Evolutionary conservation across 2,888 invertebrate species (phyloP).

Genomic region (Lasioglossum vierecki): DNA sequence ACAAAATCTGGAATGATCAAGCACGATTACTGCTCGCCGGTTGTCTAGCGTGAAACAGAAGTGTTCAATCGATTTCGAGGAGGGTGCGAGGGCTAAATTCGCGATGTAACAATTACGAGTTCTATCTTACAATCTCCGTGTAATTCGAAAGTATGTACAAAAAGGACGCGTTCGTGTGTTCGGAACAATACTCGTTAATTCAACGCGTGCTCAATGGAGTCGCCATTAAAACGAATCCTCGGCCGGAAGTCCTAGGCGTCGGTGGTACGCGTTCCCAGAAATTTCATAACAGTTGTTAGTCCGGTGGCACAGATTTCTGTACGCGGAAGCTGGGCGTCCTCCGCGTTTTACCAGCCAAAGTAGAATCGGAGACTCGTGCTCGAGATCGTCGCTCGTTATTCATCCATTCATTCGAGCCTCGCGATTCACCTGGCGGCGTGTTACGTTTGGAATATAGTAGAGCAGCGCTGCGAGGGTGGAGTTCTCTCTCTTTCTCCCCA

Average conservation of each 20-base stretch:
- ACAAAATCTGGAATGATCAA: not conserved
- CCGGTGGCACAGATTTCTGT: not conserved
- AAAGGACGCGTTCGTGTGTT: not conserved
- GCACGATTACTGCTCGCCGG: not conserved
- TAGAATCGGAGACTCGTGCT: slow-evolving; percentile 9
- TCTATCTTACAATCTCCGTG: not conserved
- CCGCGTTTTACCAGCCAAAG: slow-evolving; percentile 23
- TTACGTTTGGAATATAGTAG: not conserved
- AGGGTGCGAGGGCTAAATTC: not conserved
- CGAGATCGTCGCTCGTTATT: slow-evolving; percentile 50
- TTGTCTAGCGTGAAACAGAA: not conserved
- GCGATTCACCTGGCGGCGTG: slow-evolving; percentile 36
- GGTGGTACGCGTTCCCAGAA: not conserved
- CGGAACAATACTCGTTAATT: slow-evolving; percentile 7
- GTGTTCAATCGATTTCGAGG: not conserved
- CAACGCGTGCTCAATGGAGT: not conserved
- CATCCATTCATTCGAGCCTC: slow-evolving; percentile 42
- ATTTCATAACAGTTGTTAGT: slow-evolving; percentile 39
- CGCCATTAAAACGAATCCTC: slow-evolving; percentile 14
- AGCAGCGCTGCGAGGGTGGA: not conserved
- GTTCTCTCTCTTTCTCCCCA: not conserved
- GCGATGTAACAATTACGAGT: not conserved
- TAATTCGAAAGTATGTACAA: not conserved
- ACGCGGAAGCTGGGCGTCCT: not conserved
- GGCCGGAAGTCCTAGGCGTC: not conserved